Conservation (phyloP, 1,140 invertebrate species). For the Drosophila kohkoa region DNA sequence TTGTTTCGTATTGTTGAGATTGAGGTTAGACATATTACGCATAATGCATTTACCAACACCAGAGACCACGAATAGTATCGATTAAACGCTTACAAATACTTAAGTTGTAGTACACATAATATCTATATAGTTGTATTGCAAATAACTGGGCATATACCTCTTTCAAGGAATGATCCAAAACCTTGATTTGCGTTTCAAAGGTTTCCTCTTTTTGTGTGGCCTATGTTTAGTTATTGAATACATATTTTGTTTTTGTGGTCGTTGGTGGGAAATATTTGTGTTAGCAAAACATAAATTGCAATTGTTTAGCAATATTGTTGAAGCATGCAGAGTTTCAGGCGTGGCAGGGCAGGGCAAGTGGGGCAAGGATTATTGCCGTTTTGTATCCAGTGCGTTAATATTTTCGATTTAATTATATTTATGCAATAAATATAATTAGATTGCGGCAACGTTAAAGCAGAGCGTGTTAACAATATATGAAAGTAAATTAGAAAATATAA, state of each 20-base stretch:
- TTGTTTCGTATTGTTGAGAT: slow-evolving; percentile 23
- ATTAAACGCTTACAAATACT: slow-evolving; percentile 33
- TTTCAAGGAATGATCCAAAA: slow-evolving; percentile 95
- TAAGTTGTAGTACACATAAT: slow-evolving; percentile 11
- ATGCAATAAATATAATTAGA: slow-evolving; percentile 31
- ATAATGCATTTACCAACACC: slow-evolving; percentile 62
- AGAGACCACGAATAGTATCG: slow-evolving; percentile 49
- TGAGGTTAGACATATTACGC: slow-evolving; percentile 12
- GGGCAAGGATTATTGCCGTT: slow-evolving; percentile 6
- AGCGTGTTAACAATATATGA: slow-evolving; percentile 62
- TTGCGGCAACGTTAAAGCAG: slow-evolving; percentile 57
- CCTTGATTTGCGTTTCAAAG: slow-evolving; percentile 96
- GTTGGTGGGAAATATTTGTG: slow-evolving; percentile 48
- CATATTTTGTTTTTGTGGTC: slow-evolving; percentile 53
- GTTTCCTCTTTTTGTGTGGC: slow-evolving; percentile 98
- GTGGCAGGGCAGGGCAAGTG: slow-evolving; percentile 7
- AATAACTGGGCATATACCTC: slow-evolving; percentile 89
- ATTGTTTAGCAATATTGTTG: slow-evolving; percentile 45
- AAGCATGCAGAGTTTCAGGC: slow-evolving; percentile 55
- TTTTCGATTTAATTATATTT: slow-evolving; percentile 22
- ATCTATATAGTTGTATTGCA: slow-evolving; percentile 13
- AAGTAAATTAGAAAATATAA: slow-evolving; percentile 71
- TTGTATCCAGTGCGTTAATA: slow-evolving; percentile 56
- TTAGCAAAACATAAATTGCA: slow-evolving; percentile 46
- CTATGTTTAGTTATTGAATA: slow-evolving; percentile 86